Evolutionary conservation across 2,113 vertebrate species (phyloP).

Genomic region (Ctenodactylus gundi): DNA sequence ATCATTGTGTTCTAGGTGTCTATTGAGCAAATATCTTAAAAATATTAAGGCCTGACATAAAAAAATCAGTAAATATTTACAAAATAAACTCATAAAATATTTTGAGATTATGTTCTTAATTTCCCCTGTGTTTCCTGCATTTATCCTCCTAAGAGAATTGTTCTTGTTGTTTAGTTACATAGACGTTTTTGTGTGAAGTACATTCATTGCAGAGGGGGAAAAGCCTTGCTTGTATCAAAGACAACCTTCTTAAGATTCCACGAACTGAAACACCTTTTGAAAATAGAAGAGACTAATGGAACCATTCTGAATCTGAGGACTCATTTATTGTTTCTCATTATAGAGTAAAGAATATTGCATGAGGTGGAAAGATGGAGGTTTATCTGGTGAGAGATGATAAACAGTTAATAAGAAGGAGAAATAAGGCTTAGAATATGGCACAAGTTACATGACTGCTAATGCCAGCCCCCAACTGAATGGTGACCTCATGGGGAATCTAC

Average conservation of each 20-base stretch:
- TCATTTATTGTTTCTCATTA: rapidly evolving
- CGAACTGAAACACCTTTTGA: neutral
- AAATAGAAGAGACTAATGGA: neutral
- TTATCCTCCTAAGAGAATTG: neutral
- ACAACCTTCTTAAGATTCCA: neutral
- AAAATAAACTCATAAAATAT: neutral
- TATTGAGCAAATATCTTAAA: neutral
- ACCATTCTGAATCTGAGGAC: neutral
- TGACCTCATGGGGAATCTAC: neutral
- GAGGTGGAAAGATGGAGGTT: too few species aligned
- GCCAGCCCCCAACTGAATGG: neutral
- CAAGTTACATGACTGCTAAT: too few species aligned
- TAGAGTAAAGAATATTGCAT: neutral
- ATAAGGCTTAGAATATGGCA: neutral
- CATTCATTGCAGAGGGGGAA: neutral
- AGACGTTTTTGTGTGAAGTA: neutral
- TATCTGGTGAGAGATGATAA: neutral
- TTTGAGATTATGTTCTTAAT: neutral
- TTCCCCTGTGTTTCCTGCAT: neutral
- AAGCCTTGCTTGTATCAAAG: neutral
- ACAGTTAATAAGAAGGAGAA: neutral
- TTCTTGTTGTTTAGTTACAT: neutral
- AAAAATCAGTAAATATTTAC: neutral
- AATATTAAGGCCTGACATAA: neutral
- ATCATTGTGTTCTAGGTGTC: neutral